Evolutionary conservation across 2,888 invertebrate species (phyloP).

Genomic region (Apotomis capreana): DNA sequence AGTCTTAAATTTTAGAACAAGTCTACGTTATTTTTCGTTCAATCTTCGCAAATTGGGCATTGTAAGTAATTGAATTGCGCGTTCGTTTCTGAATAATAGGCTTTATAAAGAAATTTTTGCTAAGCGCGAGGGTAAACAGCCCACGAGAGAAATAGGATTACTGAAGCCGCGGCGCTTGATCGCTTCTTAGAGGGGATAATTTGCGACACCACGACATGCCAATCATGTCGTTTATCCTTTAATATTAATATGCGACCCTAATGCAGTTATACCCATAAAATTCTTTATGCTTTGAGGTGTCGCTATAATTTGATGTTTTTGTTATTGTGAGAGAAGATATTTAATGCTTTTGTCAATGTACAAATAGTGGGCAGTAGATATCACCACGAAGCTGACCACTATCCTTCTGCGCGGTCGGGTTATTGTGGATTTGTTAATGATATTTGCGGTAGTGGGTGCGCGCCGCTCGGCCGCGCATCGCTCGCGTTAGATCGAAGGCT

Average conservation of each 20-base stretch:
- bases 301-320: neutral
- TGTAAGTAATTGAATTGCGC: slow-evolving; percentile 14
- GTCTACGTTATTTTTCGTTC: slow-evolving; percentile 5
- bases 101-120: slow-evolving; percentile 50
- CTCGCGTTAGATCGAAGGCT: slow-evolving; percentile 75
- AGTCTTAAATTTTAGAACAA: slow-evolving; percentile 3
- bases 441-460: slow-evolving; percentile 75
- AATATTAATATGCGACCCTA: neutral
- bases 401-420: slow-evolving; percentile 64
- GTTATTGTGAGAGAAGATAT: neutral
- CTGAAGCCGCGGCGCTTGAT: slow-evolving; percentile 46
- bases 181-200: slow-evolving; percentile 12
- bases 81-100: slow-evolving; percentile 43
- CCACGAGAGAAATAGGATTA: slow-evolving; percentile 50
- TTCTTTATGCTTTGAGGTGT: neutral
- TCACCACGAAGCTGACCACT: slow-evolving; percentile 54
- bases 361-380: neutral
- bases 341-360: neutral
- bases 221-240: neutral
- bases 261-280: neutral
- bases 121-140: slow-evolving; percentile 52
- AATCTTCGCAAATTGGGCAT: slow-evolving; percentile 8
- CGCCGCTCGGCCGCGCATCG: slow-evolving; percentile 67
- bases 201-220: neutral
- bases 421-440: slow-evolving; percentile 67